Percentiles rank a stretch among this genome's conserved stretches.
Evolutionary conservation across 2,797 vertebrate genomes (phyloP).

Genomic region (Podarcis lilfordi): DNA sequence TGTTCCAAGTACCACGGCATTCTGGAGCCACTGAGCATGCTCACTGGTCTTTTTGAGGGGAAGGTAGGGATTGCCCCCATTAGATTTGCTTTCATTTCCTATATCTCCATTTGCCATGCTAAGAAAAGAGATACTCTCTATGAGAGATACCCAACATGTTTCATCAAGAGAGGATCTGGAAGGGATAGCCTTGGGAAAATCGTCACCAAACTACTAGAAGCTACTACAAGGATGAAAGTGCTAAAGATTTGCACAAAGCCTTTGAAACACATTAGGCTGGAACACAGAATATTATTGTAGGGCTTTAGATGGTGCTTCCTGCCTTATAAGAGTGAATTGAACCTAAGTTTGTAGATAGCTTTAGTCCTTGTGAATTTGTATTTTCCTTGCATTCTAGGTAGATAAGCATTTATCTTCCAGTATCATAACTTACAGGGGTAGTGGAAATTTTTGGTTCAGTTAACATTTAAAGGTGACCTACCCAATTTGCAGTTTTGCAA

Average conservation of each 20-base stretch:
- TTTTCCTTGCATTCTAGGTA: not conserved
- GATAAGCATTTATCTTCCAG: not conserved
- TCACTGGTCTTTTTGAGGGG: not conserved
- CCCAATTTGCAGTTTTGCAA: too few species aligned
- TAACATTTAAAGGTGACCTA: too few species aligned
- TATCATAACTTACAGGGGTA: not conserved
- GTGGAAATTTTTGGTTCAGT: not conserved
- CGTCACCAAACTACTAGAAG: not conserved
- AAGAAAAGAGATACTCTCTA: not conserved
- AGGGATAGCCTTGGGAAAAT: constrained; percentile 16
- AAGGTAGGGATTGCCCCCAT: not conserved
- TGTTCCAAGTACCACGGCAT: not conserved
- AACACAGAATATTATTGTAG: not conserved
- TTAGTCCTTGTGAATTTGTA: not conserved
- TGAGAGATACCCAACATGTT: constrained; percentile 28
- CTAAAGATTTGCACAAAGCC: constrained; percentile 10
- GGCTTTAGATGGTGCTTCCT: constrained; percentile 23
- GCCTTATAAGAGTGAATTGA: constrained; percentile 5
- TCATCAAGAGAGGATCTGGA: constrained; percentile 21
- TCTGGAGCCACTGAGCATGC: not conserved
- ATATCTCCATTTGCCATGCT: not conserved
- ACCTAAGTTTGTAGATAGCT: not conserved
- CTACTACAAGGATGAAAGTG: constrained; percentile 1
- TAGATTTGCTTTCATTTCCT: not conserved
- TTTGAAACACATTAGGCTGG: constrained; percentile 5